phyloP scores from a whole-genome alignment of 2,113 vertebrate species.

The Leucopsar rothschildi region DNA sequence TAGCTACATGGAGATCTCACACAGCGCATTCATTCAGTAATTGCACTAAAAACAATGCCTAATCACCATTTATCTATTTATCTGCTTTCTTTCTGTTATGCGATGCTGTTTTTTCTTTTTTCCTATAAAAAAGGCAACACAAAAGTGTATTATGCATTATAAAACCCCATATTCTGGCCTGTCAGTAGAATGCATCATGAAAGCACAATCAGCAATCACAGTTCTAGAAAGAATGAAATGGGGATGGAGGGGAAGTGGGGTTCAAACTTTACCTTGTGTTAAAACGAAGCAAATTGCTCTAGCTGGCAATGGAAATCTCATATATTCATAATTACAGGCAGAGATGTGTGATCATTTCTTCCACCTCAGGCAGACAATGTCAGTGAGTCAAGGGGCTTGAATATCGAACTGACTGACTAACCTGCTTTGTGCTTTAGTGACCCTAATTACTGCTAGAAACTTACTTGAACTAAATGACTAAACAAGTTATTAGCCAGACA shows the following conservation, averaged over 20 bases:
- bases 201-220: not conserved
- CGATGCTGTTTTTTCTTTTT: not conserved
- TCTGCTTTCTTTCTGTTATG: not conserved
- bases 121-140: not conserved
- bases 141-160: not conserved
- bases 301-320: not conserved
- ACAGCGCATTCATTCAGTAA: not conserved
- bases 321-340: not conserved
- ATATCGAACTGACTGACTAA: not conserved
- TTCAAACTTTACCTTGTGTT: not conserved
- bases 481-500: not conserved
- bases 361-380: not conserved
- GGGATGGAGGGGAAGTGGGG: accelerated
- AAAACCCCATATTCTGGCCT: not conserved
- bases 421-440: not conserved
- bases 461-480: not conserved
- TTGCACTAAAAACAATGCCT: not conserved
- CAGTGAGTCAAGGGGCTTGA: not conserved
- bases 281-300: not conserved
- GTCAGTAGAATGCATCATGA: not conserved
- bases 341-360: not conserved
- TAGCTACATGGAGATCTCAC: not conserved
- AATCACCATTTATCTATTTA: not conserved
- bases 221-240: not conserved
- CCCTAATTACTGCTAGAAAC: not conserved